Percentiles rank a stretch among this genome's conserved stretches.
These are phyloP conservation scores for Pelodiscus sinensis DNA, from an alignment of 2,113 vertebrate species.

Conservation along the genomic window DNA sequence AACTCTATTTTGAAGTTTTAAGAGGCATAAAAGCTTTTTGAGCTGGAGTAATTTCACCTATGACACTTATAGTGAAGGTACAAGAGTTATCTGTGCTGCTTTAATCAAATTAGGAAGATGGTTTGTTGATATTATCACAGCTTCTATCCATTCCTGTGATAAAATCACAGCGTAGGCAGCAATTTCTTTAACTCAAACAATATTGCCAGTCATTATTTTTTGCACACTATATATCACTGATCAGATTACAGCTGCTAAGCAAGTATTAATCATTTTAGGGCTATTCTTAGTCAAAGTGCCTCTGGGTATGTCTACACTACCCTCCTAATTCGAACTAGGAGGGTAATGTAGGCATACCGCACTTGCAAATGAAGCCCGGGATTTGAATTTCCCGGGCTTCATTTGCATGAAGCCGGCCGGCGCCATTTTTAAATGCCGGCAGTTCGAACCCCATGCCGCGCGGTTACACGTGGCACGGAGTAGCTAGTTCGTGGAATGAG, in stretches of 20 bases:
- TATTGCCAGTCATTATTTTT: too few relatives aligned
- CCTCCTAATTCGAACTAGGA: too few relatives aligned
- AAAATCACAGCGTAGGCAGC: not conserved
- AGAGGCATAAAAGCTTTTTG: not conserved
- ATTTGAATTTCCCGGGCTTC: too few relatives aligned
- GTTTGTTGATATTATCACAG: not conserved
- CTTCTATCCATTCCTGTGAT: not conserved
- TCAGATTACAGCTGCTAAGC: not conserved
- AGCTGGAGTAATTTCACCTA: not conserved
- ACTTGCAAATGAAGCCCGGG: too few relatives aligned
- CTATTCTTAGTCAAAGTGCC: not conserved
- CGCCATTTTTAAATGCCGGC: too few relatives aligned
- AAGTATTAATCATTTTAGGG: not conserved
- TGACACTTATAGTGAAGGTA: not conserved
- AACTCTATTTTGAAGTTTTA: not conserved
- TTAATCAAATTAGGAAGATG: not conserved
- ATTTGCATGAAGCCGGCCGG: too few relatives aligned
- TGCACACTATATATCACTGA: not conserved
- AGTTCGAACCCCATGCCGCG: too few relatives aligned
- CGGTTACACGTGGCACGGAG: too few relatives aligned
- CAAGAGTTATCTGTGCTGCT: fast-evolving
- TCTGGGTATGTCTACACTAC: too few relatives aligned
- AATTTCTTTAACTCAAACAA: not conserved
- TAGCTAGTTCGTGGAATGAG: too few relatives aligned
- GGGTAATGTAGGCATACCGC: too few relatives aligned